A percentile compares a stretch with the other conserved stretches of the same genome.
Evolutionary conservation across 2,797 vertebrate species (phyloP).

Genomic region (Tenualosa ilisha): DNA sequence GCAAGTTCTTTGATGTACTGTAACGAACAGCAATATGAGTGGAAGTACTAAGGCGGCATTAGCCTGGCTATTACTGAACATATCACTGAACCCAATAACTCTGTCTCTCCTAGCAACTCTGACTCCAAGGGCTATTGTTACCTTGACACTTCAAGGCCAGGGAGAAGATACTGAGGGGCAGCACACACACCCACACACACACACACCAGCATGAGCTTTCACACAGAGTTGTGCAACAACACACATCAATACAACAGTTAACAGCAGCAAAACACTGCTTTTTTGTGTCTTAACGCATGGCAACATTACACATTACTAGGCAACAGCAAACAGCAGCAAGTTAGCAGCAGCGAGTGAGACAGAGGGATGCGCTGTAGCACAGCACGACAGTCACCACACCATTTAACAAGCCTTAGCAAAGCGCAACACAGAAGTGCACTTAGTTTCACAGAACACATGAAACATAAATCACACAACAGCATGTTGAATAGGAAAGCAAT

Average conservation of each 20-base stretch:
- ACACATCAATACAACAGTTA: background rate
- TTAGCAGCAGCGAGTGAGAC: background rate
- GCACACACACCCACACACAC: slow-evolving; percentile 1
- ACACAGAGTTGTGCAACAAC: background rate
- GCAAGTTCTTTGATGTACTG: too few species aligned
- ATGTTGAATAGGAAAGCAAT: background rate
- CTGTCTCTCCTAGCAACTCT: too few species aligned
- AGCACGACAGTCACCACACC: background rate
- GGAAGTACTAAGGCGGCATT: too few species aligned
- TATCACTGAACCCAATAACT: too few species aligned
- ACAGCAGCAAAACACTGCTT: background rate
- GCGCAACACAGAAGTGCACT: background rate
- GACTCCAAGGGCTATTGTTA: background rate
- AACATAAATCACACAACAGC: background rate
- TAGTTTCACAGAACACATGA: too few species aligned
- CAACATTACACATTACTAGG: background rate
- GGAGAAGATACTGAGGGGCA: background rate
- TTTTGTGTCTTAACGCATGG: background rate
- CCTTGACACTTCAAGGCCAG: background rate
- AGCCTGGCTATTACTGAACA: too few species aligned
- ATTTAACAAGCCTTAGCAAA: background rate
- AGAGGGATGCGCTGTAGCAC: background rate
- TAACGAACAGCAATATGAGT: too few species aligned
- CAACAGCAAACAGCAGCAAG: background rate
- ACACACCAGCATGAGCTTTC: background rate